Percentiles rank a stretch among this genome's conserved stretches.
phyloP scores from a whole-genome alignment of 2,113 vertebrate genomes.

The Holacanthus passer region DNA sequence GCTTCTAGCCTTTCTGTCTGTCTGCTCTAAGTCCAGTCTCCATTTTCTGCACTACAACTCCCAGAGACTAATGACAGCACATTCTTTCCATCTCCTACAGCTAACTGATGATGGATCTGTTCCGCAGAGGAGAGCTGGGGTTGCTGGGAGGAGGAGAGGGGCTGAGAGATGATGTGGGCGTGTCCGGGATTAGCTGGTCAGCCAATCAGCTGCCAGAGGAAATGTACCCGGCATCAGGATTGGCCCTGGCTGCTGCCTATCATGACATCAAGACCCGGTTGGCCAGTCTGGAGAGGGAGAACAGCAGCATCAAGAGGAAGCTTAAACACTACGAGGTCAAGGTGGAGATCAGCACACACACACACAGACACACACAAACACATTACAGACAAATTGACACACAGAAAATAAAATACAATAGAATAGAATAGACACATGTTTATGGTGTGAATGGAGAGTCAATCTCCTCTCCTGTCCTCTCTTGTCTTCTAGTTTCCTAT shows the following conservation, averaged over 20 bases:
- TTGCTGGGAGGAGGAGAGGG: conserved; percentile 88
- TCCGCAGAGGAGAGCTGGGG: conserved; percentile 90
- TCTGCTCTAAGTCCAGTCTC: neutral
- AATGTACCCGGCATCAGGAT: conserved; percentile 91
- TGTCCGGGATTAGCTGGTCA: conserved; percentile 82
- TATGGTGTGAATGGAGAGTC: neutral
- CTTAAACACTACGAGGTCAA: conserved; percentile 92
- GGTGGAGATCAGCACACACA: conserved; percentile 63
- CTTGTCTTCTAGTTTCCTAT: conserved; percentile 84
- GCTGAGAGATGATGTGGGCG: conserved; percentile 87
- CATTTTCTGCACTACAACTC: conserved; percentile 9
- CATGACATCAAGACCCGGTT: conserved; percentile 93
- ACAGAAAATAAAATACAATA: neutral
- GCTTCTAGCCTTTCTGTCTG: conserved; percentile 5
- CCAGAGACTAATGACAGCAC: neutral
- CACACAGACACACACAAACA: conserved; percentile 9
- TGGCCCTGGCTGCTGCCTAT: conserved; percentile 93
- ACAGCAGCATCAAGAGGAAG: conserved; percentile 90
- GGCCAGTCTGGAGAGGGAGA: conserved; percentile 90
- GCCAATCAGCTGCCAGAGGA: conserved; percentile 86
- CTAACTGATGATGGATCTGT: conserved; percentile 88
- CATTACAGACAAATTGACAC: neutral
- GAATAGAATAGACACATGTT: neutral
- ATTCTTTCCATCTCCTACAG: conserved; percentile 35
- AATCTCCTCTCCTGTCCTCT: neutral